phyloP scores from a whole-genome alignment of 2,113 vertebrate genomes.

The Formicarius rufipectus region DNA sequence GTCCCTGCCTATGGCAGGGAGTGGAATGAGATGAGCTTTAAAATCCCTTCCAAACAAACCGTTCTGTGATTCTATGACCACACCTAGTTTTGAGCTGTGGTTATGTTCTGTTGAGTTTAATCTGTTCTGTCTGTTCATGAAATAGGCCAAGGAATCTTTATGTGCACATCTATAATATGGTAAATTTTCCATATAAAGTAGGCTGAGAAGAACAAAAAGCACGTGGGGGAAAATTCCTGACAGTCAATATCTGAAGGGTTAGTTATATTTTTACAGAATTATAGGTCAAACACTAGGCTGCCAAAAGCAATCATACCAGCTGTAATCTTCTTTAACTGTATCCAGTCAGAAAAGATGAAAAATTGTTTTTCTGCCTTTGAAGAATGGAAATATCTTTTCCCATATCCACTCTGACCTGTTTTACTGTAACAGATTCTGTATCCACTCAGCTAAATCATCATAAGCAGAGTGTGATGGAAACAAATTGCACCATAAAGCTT shows the following conservation, averaged over 20 bases:
- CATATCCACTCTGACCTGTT: conserved; percentile 15
- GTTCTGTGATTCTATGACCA: not conserved
- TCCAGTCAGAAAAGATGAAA: conserved; percentile 43
- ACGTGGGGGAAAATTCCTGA: not conserved
- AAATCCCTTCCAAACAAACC: not conserved
- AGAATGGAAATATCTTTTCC: conserved; percentile 26
- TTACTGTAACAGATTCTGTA: not conserved
- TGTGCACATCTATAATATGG: not conserved
- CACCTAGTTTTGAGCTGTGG: not conserved
- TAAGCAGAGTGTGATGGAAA: conserved; percentile 5
- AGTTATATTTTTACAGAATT: conserved; percentile 19
- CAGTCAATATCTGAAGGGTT: not conserved
- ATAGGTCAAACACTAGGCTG: conserved; percentile 8
- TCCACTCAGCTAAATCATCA: not conserved
- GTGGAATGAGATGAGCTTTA: not conserved
- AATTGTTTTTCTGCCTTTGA: conserved; percentile 52
- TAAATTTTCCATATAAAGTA: not conserved
- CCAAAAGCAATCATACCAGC: conserved; percentile 1
- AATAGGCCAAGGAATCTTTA: not conserved
- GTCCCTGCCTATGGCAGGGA: no score
- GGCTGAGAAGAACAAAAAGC: not conserved
- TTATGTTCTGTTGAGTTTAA: not conserved
- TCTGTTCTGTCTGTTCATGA: not conserved
- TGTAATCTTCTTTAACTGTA: conserved; percentile 42
- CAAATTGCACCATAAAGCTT: not conserved